Base-by-base conservation (phyloP, 1,140 invertebrate genomes). In the Zaprionus ornatus region DNA sequence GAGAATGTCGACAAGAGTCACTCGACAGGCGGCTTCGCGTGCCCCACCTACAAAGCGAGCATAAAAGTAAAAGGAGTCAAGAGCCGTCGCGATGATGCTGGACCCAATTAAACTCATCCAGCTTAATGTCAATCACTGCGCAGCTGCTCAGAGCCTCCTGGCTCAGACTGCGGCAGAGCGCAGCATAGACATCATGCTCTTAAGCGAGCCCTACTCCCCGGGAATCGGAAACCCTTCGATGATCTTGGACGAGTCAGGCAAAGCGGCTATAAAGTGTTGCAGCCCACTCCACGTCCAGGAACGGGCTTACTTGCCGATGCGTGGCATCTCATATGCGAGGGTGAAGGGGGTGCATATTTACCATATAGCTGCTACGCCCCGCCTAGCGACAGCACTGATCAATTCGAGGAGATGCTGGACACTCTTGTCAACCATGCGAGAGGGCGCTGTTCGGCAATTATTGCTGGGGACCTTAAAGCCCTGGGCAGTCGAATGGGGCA, bases 331-430 rank as follows among this genome's bases (percentile, higher is more conserved):
- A 9, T 52, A 52, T 52, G 48, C 19, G 4, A 52, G 1, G 48
- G 9, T 19, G 3, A 52, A 3, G 19, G 48, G 48, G 1, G 10
- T 52, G 48, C 32, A 35, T 35, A 35, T 52, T 7, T 23, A n/a
- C n/a, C n/a, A n/a, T n/a, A 52, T 12, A 52, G 48, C 19, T 52
- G 48, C 48, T 52, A 52, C 12, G 48, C 48, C 9, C 21, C 48
- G 9, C 48, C 17, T 52, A 52, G 48, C 48, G 48, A 52, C 17
- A 52, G n/a, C n/a, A n/a, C n/a, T n/a, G n/a, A n/a, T n/a, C n/a
- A n/a, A n/a, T n/a, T n/a, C n/a, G n/a, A n/a, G n/a, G n/a, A n/a
- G n/a, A n/a, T n/a, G n/a, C n/a, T n/a, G n/a, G n/a, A n/a, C n/a
- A n/a, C n/a, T 25, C 25, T 25, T 25, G 3, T 25, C 4, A 6